Conservation (phyloP, 2,888 invertebrate species). For the Nomada goodeniana region DNA sequence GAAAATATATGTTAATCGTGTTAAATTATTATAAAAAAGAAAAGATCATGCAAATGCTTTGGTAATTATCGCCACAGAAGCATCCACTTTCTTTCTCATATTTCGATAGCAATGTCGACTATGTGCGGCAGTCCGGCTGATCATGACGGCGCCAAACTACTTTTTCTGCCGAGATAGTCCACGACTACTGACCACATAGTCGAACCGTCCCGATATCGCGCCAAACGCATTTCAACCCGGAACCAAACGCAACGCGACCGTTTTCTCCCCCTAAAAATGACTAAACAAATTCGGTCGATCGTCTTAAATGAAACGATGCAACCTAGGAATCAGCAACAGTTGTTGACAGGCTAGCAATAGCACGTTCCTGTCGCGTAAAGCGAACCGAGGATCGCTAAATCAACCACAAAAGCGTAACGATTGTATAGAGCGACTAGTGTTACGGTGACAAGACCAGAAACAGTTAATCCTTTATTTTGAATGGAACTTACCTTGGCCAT, state of each 20-base stretch:
- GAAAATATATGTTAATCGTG: background rate
- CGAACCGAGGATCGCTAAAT: background rate
- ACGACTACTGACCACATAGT: conserved; percentile 45
- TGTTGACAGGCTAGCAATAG: conserved; percentile 44
- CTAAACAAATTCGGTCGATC: background rate
- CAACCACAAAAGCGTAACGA: background rate
- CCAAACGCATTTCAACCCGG: background rate
- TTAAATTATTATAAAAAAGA: background rate
- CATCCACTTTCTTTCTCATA: background rate
- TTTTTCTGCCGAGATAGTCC: conserved; percentile 60
- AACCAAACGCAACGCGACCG: background rate
- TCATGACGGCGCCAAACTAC: conserved; percentile 66
- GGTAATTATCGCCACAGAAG: background rate
- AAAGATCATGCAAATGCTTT: conserved; percentile 6
- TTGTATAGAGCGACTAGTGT: background rate
- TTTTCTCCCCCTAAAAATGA: background rate
- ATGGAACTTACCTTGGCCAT: conserved; percentile 67
- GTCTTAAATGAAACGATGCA: background rate
- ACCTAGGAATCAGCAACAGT: conserved; percentile 57
- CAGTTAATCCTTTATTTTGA: conserved; percentile 22
- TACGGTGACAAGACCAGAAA: background rate
- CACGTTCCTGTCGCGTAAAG: conserved; percentile 1
- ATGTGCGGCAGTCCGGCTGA: conserved; percentile 58
- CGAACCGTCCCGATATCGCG: conserved; percentile 4
- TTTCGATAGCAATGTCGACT: conserved; percentile 16